phyloP scores from a whole-genome alignment of 2,888 invertebrate species.

The Amblyteles armatorius region DNA sequence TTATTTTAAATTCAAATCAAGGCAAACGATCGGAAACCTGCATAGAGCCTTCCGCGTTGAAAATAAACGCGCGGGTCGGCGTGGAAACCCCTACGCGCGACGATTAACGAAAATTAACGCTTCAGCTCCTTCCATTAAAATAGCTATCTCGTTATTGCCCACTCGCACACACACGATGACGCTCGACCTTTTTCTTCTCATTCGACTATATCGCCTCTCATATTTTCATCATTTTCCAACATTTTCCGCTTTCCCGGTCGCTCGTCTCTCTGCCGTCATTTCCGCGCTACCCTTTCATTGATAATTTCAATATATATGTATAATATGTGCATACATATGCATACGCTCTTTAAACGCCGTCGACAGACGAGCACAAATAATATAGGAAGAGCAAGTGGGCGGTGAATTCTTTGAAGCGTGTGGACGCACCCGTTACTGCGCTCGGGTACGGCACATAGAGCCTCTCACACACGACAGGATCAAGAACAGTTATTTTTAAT shows the following conservation, averaged over 20 bases:
- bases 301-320: conserved; percentile 1
- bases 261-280: conserved; percentile 10
- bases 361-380: conserved; percentile 33
- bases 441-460: not conserved
- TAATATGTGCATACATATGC: not conserved
- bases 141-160: not conserved
- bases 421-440: conserved; percentile 36
- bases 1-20: too few species aligned
- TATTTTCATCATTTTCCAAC: conserved; percentile 38
- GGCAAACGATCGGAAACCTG: not conserved
- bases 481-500: conserved; percentile 35
- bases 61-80: not conserved
- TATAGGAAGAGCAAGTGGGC: conserved; percentile 38
- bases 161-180: not conserved
- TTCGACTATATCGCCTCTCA: not conserved
- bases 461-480: conserved; percentile 1
- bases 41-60: not conserved
- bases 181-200: not conserved
- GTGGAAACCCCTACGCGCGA: not conserved
- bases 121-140: conserved; percentile 1
- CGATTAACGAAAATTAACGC: conserved; percentile 12
- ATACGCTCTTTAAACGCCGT: not conserved
- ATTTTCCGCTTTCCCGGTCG: conserved; percentile 29
- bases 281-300: conserved; percentile 21
- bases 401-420: conserved; percentile 34